Conservation (phyloP, 2,888 invertebrate species). For the Trissolcus japonicus region DNA sequence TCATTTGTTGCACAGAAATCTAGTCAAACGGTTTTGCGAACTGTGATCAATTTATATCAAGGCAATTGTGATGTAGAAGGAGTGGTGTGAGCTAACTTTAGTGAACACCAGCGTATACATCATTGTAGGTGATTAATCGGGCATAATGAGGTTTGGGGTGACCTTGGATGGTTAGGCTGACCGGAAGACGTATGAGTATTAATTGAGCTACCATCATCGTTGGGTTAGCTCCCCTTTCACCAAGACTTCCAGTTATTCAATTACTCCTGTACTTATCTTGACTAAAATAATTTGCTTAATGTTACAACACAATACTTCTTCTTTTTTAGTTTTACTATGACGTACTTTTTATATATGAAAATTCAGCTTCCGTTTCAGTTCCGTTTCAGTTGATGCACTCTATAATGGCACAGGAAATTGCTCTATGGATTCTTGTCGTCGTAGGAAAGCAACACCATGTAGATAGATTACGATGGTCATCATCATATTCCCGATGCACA, state of each 20-base stretch:
- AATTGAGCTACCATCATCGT: conserved; percentile 3
- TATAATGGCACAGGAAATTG: too few relatives aligned
- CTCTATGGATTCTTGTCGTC: neutral
- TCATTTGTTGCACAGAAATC: conserved; percentile 13
- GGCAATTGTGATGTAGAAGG: conserved; percentile 9
- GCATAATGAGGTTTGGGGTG: conserved; percentile 13
- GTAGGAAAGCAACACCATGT: neutral
- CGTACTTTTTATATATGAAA: neutral
- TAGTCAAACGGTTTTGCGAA: conserved; percentile 5
- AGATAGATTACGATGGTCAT: conserved; percentile 68
- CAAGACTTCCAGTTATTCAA: neutral
- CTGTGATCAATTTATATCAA: conserved; percentile 37
- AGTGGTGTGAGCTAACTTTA: conserved; percentile 14
- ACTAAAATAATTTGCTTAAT: neutral
- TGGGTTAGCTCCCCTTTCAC: neutral
- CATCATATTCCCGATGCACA: conserved; percentile 68
- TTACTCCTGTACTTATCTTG: neutral
- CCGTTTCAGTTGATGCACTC: neutral
- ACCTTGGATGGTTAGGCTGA: conserved; percentile 28
- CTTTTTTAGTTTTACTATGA: neutral
- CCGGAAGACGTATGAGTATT: conserved; percentile 4
- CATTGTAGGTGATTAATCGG: conserved; percentile 28
- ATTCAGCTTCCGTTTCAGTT: neutral
- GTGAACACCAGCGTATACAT: conserved; percentile 10
- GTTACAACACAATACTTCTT: neutral